Base-by-base conservation (phyloP, 2,797 vertebrate species). In the Pelobates cultripes region DNA sequence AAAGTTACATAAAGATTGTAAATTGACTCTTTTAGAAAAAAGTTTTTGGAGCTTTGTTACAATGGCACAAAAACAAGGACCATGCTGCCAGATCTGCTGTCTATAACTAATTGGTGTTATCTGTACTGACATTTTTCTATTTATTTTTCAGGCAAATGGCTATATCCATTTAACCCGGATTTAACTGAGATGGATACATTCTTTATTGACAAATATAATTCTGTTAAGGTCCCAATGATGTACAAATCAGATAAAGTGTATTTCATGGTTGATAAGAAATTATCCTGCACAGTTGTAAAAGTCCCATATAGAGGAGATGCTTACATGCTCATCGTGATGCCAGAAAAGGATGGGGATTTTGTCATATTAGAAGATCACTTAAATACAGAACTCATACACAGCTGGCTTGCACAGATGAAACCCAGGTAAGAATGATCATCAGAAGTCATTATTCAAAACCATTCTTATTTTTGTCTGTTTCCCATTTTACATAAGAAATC, bases 161-260 rank as follows among this genome's bases (percentile, higher is more conserved):
- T 94, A 70, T 77, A 81, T 4, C 95, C 95, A 8, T 98, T 98
- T 79, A 86, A 96, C 80, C 80, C 93, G 0, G 86, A 87, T 76
- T 81, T 84, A 75, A 99, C 97, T 0, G 3, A 81, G 57, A 86
- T 28, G 0, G 89, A 90, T 47, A 89, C 92, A 4, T 98, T 99
- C 90, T 93, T 94, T 86, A 89, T 97, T 75, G 90, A 97, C 89
- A 97, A 95, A 84, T 98, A 97, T 80, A 95, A 91, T 70, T 87
- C 91, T 0, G 91, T 96, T 5, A 90, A 94, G 79, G 96, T 97
- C 77, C 94, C 94, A 4, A 97, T 94, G 95, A 99, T 98, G 97
- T 94, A 91, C 80, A 88, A 81, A 53, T 89, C 89, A 13, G 95
- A 92, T 41, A 88, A 88, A 77, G 92, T 96, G 80, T 92, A 93